A percentile compares a stretch with the other conserved stretches of the same genome.
These are phyloP conservation scores for Oligia latruncula DNA, from an alignment of 2,888 invertebrate species.

Conservation along the genomic window DNA sequence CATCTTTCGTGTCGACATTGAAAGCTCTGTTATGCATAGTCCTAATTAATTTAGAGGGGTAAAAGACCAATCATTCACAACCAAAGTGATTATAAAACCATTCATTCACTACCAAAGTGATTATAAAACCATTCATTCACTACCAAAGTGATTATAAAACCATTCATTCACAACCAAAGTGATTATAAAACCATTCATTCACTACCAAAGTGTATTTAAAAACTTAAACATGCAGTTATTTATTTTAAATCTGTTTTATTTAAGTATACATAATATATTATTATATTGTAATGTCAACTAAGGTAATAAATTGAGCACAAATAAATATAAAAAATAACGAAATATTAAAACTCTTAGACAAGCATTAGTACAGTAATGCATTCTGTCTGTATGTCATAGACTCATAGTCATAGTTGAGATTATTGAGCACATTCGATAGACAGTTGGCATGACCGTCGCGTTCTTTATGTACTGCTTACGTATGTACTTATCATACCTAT, in stretches of 20 bases:
- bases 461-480: constrained; percentile 3
- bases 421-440: constrained; percentile 21
- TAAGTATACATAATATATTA: not conserved
- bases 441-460: constrained; percentile 24
- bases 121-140: not conserved
- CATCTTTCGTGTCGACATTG: not conserved
- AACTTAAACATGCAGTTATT: not conserved
- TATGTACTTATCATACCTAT: not conserved
- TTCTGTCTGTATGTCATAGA: not conserved
- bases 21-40: not conserved
- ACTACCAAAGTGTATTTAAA: not conserved
- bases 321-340: not conserved
- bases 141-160: not conserved
- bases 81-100: too few relatives aligned
- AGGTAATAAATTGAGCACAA: not conserved
- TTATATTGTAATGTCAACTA: not conserved
- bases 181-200: not conserved
- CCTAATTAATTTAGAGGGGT: not conserved
- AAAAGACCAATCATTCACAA: not conserved
- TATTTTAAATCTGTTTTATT: not conserved
- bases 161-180: too few relatives aligned
- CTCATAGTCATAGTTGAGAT: constrained; percentile 7
- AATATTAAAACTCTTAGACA: not conserved
- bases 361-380: not conserved
- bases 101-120: not conserved